Percentiles rank a stretch among this genome's conserved stretches.
phyloP scores from a whole-genome alignment of 2,797 vertebrate genomes.

The Pygocentrus nattereri region DNA sequence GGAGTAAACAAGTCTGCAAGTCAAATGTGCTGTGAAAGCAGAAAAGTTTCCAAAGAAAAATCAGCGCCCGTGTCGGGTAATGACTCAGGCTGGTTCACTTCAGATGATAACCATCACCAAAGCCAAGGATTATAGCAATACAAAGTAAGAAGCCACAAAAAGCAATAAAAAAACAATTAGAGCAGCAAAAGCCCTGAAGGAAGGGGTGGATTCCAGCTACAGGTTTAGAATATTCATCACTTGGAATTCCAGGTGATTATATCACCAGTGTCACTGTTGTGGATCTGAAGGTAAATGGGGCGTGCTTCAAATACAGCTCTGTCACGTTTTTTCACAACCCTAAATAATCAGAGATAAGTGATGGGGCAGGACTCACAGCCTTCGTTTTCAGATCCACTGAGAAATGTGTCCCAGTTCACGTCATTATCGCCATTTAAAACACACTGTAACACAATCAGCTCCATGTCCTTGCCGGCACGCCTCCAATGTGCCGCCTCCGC shows the following conservation, averaged over 20 bases:
- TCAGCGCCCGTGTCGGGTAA: constrained; percentile 2
- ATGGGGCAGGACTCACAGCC: no score
- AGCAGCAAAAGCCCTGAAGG: not conserved
- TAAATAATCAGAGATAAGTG: no score
- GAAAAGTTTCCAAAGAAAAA: constrained; percentile 15
- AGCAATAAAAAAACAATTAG: constrained; percentile 1
- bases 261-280: not conserved
- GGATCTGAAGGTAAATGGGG: not conserved
- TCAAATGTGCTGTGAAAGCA: constrained; percentile 1
- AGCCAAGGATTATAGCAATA: constrained; percentile 19
- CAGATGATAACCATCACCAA: constrained; percentile 20
- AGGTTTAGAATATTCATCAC: not conserved
- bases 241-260: not conserved
- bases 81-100: constrained; percentile 3
- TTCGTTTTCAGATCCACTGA: no score
- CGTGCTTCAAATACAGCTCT: not conserved
- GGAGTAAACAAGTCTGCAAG: not conserved
- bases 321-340: not conserved
- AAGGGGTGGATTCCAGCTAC: not conserved
- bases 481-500: no score
- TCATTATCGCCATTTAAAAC: no score
- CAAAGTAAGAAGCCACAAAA: not conserved
- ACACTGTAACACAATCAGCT: no score
- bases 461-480: no score
- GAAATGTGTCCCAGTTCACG: no score